Evolutionary conservation across 1,140 invertebrate genomes (phyloP), one percentile per base, ranked within the genome.

Genomic region (Ips typographus): DNA sequence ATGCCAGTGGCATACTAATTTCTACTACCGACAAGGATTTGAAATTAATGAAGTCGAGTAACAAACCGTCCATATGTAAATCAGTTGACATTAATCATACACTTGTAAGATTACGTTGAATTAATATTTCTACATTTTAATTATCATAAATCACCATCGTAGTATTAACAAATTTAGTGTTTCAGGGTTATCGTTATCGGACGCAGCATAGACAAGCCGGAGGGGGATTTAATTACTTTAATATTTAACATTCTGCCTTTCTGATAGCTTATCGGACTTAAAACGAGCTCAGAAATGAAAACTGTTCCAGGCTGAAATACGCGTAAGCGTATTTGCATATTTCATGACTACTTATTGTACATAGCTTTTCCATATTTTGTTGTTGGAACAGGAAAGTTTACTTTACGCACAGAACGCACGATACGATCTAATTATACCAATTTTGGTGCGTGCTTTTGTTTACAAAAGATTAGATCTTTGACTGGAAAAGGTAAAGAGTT

Each of bases 91-190:
- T 53, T 64, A 64, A 64, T 64, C 62, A 64, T 40, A 5, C 2
- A 64, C 62, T 40, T 53, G 8, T 55, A 52, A 5, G 62, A 64
- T 64, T 53, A 40, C 3, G 51, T 41, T 41, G 7, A 53, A 64
- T 64, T 64, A 64, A 64, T 64, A 64, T 40, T 64, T 44, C 59
- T 61, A 2, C 42, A 47, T 51, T 64, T 64, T 53, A 41, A 64
- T 64, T 53, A 53, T 4, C 62, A 64, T 64, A 53, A 64, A 64
- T 61, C 42, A 60, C 58, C 58, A 39, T 63, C 47, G 4, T 36
- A 63, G 7, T 42, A 40, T 60, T 38, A 64, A 64, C 49, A 64
- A 64, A 64, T 64, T 64, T 6, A 22, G 8, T 53, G 42, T 53
- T 64, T 64, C 47, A 64, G 53, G 49, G 62, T 64, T 64, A 53